phyloP scores from a whole-genome alignment of 2,888 invertebrate genomes.

The Enchytraeus crypticus region DNA sequence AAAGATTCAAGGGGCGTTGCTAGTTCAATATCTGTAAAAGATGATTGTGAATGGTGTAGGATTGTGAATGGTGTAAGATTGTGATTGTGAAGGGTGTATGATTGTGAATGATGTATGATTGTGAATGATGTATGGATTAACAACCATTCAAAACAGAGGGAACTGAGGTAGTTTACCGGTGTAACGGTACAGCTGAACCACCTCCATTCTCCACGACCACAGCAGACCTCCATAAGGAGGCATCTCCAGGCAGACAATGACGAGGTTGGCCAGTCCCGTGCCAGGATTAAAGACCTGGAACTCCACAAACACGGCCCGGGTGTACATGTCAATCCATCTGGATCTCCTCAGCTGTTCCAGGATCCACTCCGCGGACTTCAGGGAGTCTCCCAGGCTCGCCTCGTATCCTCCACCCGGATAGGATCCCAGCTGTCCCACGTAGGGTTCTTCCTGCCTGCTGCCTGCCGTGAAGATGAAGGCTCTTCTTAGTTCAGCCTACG shows the following conservation, averaged over 20 bases:
- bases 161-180: background rate
- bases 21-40: too few relatives aligned
- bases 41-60: too few relatives aligned
- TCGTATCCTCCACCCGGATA: conserved; percentile 28
- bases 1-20: too few relatives aligned
- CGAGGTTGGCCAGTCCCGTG: conserved; percentile 33
- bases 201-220: background rate
- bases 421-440: conserved; percentile 12
- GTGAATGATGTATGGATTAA: too few relatives aligned
- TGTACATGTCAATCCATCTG: conserved; percentile 25
- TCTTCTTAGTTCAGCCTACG: background rate
- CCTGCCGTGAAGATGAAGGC: conserved; percentile 5
- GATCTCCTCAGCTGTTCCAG: conserved; percentile 8
- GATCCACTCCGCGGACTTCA: conserved; percentile 6
- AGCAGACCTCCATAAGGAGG: conserved; percentile 13
- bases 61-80: too few relatives aligned
- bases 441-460: conserved; percentile 8
- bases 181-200: conserved; percentile 11
- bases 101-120: too few relatives aligned
- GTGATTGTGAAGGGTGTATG: too few relatives aligned
- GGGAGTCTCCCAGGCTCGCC: conserved; percentile 19
- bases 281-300: conserved; percentile 30
- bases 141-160: too few relatives aligned
- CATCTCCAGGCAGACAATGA: conserved; percentile 33
- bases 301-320: conserved; percentile 24